Percentiles rank a stretch among this genome's conserved stretches.
Evolutionary conservation across 2,113 vertebrate species (phyloP).

Genomic region (Odontophorus gujanensis): DNA sequence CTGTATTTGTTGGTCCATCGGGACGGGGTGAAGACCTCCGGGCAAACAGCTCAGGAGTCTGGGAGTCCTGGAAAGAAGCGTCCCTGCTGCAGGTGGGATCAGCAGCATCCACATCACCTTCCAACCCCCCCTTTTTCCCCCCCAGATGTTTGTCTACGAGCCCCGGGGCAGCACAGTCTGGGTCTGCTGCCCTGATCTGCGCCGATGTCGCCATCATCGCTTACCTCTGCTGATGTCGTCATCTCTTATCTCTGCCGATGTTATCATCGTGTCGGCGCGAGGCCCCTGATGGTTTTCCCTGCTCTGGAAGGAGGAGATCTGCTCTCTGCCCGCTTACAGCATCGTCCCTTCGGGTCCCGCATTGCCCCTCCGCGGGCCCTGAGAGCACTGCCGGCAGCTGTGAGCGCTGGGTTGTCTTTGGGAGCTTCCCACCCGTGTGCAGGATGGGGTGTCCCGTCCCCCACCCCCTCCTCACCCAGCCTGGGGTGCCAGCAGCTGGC

Average conservation of each 20-base stretch:
- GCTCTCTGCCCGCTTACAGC: rapidly evolving
- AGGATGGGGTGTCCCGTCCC: too few relatives aligned
- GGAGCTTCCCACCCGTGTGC: rapidly evolving
- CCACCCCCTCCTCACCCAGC: background rate
- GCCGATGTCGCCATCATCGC: background rate
- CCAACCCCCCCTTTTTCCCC: background rate
- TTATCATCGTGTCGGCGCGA: rapidly evolving
- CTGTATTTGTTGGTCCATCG: rapidly evolving
- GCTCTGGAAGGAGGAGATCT: background rate
- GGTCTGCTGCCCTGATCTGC: background rate
- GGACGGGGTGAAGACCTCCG: rapidly evolving
- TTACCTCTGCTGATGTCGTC: background rate
- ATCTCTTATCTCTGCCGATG: background rate
- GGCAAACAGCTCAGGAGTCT: background rate
- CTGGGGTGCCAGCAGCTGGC: background rate
- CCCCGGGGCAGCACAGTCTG: background rate
- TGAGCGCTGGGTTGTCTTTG: background rate
- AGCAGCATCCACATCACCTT: background rate
- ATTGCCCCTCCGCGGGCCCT: background rate
- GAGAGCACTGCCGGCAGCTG: too few relatives aligned
- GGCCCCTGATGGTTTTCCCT: background rate
- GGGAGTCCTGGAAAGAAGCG: background rate
- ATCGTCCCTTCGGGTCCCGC: rapidly evolving
- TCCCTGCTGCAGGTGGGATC: background rate
- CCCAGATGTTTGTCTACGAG: background rate